These are phyloP conservation scores for Kuschelorhynchus macadamiae DNA, from an alignment of 2,888 invertebrate species.

Conservation along the genomic window DNA sequence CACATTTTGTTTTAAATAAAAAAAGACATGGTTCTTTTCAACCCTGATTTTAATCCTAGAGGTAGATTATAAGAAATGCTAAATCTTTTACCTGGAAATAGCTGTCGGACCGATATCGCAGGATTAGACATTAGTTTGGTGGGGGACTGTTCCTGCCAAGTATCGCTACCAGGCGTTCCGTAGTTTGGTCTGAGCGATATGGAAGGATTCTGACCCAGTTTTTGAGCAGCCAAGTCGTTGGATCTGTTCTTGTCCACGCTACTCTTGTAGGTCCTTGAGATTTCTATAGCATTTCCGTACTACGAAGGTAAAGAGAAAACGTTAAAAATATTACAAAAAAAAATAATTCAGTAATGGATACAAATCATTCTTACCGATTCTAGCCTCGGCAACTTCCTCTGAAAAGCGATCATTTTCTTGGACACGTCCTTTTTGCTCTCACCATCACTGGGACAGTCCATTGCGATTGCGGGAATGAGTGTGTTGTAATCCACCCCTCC, in stretches of 20 bases:
- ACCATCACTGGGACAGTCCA: conserved; percentile 60
- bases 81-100: conserved; percentile 76
- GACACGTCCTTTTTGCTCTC: conserved; percentile 58
- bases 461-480: conserved; percentile 65
- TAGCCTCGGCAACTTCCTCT: conserved; percentile 45
- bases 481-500: conserved; percentile 65
- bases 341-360: conserved; percentile 1
- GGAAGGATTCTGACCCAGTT: conserved; percentile 70
- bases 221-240: conserved; percentile 74
- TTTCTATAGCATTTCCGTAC: conserved; percentile 52
- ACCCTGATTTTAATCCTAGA: too few species aligned
- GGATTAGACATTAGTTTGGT: conserved; percentile 73
- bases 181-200: conserved; percentile 43
- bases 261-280: conserved; percentile 49
- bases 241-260: conserved; percentile 64
- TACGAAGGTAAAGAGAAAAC: too few species aligned
- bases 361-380: conserved; percentile 51
- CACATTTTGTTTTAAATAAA: too few species aligned
- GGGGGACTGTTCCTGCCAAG: conserved; percentile 18
- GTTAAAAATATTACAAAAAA: too few species aligned
- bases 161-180: background rate
- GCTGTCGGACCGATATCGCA: conserved; percentile 84
- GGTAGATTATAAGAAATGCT: background rate
- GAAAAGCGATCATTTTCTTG: conserved; percentile 33
- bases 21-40: too few species aligned